A percentile compares a stretch with the other conserved stretches of the same genome.
These are phyloP conservation scores for Volucella inanis DNA, from an alignment of 2,888 invertebrate species.

Conservation along the genomic window DNA sequence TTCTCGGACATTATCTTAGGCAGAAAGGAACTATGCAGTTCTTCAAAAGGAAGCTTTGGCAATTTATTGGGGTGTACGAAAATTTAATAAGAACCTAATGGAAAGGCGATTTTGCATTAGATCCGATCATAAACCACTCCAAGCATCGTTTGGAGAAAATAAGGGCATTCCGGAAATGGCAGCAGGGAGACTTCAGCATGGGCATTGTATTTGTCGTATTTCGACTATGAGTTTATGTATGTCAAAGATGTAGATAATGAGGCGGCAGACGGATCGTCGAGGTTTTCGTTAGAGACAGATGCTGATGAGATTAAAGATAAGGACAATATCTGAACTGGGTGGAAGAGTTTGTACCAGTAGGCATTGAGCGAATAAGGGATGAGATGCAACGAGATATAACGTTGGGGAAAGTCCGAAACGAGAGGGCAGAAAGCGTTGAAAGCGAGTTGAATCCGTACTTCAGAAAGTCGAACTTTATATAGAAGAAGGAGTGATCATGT, in stretches of 20 bases:
- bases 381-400: not conserved
- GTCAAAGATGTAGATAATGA: slow-evolving; percentile 31
- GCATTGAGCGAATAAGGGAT: not conserved
- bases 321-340: not conserved
- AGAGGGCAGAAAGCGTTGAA: not conserved
- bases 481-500: slow-evolving; percentile 24
- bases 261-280: slow-evolving; percentile 12
- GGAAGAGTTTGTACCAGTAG: no score
- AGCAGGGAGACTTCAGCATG: slow-evolving; percentile 37
- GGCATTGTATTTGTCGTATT: slow-evolving; percentile 38
- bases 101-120: slow-evolving; percentile 26
- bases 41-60: slow-evolving; percentile 15
- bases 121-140: slow-evolving; percentile 41
- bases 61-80: slow-evolving; percentile 17
- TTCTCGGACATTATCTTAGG: not conserved
- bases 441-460: not conserved
- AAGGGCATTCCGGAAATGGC: slow-evolving; percentile 36
- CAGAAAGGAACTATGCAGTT: slow-evolving; percentile 51
- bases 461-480: slow-evolving; percentile 1
- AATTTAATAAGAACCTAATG: slow-evolving; percentile 75
- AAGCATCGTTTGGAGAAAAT: slow-evolving; percentile 33
- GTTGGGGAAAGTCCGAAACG: slow-evolving; percentile 2
- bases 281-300: not conserved
- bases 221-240: slow-evolving; percentile 30
- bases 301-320: not conserved